phyloP scores from a whole-genome alignment of 2,113 vertebrate species.

The Trematomus loennbergii region DNA sequence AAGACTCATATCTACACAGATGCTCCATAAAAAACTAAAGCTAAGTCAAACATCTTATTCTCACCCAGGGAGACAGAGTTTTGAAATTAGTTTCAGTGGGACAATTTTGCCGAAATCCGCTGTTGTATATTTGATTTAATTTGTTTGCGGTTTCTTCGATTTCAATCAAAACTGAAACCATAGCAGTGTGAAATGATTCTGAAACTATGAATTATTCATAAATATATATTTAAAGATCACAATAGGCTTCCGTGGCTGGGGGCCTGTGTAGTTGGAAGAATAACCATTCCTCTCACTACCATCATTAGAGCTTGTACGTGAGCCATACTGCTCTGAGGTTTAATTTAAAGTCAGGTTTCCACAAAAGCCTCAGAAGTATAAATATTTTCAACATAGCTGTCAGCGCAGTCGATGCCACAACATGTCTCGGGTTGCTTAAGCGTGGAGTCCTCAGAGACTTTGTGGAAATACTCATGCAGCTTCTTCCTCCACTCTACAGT shows the following conservation, averaged over 20 bases:
- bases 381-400: conserved; percentile 20
- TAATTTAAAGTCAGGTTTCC: conserved; percentile 27
- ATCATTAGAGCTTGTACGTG: conserved; percentile 20
- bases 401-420: conserved; percentile 3
- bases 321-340: conserved; percentile 17
- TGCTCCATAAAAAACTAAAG: conserved; percentile 3
- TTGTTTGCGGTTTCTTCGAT: conserved; percentile 34
- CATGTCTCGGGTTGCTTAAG: background rate
- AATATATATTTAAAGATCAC: conserved; percentile 41
- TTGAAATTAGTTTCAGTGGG: background rate
- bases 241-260: conserved; percentile 25
- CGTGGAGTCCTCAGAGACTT: background rate
- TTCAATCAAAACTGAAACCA: conserved; percentile 41
- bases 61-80: background rate
- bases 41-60: background rate
- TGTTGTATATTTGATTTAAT: conserved; percentile 34
- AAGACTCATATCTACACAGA: background rate
- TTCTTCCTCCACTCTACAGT: conserved; percentile 12
- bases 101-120: conserved; percentile 14
- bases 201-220: conserved; percentile 58
- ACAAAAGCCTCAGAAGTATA: conserved; percentile 23
- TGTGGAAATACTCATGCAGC: background rate
- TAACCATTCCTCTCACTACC: conserved; percentile 7
- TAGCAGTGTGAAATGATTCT: conserved; percentile 43
- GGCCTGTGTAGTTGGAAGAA: conserved; percentile 6